A percentile compares a stretch with the other conserved stretches of the same genome.
phyloP scores from a whole-genome alignment of 2,797 vertebrate species.

The Periophthalmus magnuspinnatus region DNA sequence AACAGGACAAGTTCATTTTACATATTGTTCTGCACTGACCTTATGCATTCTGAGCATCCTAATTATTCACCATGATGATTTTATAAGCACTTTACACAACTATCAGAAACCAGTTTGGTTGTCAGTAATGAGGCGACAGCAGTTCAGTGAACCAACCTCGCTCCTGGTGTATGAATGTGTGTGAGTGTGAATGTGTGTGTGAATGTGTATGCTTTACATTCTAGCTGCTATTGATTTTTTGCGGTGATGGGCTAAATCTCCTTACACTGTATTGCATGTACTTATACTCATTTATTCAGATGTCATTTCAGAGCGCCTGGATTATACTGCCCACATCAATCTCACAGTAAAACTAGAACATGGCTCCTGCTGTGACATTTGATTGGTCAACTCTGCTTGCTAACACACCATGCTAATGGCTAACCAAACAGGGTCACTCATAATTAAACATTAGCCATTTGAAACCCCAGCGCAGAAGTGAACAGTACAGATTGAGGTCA shows the following conservation, averaged over 20 bases:
- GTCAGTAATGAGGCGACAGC: no score
- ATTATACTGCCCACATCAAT: conserved; percentile 32
- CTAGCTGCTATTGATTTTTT: no score
- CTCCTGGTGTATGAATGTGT: no score
- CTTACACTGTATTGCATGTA: conserved; percentile 29
- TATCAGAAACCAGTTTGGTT: no score
- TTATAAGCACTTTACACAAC: no score
- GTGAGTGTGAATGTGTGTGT: no score
- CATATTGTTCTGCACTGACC: no score
- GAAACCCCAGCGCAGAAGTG: conserved; percentile 67
- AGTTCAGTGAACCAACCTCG: no score
- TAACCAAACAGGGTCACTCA: conserved; percentile 62
- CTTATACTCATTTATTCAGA: conserved; percentile 49
- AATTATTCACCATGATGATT: no score
- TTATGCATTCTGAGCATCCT: no score
- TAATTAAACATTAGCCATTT: conserved; percentile 70
- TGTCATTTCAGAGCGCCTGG: conserved; percentile 47
- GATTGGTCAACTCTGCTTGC: conserved; percentile 64
- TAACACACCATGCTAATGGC: conserved; percentile 59
- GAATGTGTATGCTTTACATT: neutral
- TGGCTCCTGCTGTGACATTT: conserved; percentile 57
- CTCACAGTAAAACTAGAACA: conserved; percentile 26
- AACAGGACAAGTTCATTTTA: no score
- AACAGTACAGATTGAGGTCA: conserved; percentile 69
- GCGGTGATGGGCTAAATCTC: neutral